Evolutionary conservation across 2,113 vertebrate species (phyloP).

Genomic region (Boulengeromyrus knoepffleri): DNA sequence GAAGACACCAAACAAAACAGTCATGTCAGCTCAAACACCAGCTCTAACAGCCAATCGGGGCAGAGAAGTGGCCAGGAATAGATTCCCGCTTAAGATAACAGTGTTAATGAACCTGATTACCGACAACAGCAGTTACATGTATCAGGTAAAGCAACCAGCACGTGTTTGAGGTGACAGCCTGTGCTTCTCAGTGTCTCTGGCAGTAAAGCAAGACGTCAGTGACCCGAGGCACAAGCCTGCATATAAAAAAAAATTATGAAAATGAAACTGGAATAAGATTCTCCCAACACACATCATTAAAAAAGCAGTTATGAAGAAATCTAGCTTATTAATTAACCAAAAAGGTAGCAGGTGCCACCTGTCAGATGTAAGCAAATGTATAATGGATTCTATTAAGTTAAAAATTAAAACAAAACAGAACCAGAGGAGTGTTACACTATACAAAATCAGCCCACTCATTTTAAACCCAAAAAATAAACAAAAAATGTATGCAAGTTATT

Average conservation of each 20-base stretch:
- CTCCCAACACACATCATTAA: not conserved
- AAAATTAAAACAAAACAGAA: not conserved
- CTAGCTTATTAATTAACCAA: not conserved
- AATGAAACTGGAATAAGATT: not conserved
- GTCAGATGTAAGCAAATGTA: not conserved
- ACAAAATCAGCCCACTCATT: not conserved
- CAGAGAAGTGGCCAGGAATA: not conserved
- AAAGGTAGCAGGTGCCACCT: not conserved
- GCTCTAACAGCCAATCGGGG: not conserved
- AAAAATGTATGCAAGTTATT: not conserved
- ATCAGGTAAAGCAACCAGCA: not conserved
- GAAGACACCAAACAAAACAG: not conserved
- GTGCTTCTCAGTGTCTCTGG: not conserved
- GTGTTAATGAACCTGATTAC: not conserved
- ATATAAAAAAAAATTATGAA: not conserved
- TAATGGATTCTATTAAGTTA: not conserved
- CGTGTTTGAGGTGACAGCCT: not conserved
- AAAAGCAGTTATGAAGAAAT: not conserved
- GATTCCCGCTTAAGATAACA: not conserved
- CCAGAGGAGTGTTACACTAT: not conserved
- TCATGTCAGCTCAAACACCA: not conserved
- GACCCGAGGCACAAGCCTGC: not conserved
- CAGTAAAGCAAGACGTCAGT: not conserved
- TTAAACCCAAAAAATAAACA: not conserved
- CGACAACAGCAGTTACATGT: not conserved